A percentile compares a stretch with the other conserved stretches of the same genome.
Conservation (phyloP, 2,888 invertebrate genomes). For the Emmelina monodactyla region DNA sequence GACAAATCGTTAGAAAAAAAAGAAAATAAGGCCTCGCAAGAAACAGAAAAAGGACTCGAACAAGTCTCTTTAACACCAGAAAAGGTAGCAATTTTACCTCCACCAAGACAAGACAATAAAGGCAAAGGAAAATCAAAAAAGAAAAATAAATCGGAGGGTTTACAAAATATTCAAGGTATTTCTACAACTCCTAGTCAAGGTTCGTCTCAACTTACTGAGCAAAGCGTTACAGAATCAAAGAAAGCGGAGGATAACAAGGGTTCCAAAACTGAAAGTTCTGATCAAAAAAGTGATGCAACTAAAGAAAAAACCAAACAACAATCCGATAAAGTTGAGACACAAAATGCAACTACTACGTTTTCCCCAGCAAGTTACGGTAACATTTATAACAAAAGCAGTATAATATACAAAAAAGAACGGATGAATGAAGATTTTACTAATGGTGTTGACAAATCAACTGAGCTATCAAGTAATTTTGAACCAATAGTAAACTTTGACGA, state of each 20-base stretch:
- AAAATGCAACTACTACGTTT: conserved; percentile 8
- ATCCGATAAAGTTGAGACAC: conserved; percentile 13
- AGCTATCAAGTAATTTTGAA: conserved; percentile 24
- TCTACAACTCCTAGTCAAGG: conserved; percentile 13
- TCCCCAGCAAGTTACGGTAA: too few relatives aligned
- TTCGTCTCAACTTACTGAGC: neutral
- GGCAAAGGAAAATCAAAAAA: conserved; percentile 45
- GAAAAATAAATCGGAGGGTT: conserved; percentile 35
- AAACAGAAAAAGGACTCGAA: too few relatives aligned
- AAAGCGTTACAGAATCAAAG: conserved; percentile 4
- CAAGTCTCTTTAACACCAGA: neutral
- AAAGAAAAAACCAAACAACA: conserved; percentile 40
- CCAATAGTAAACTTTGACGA: conserved; percentile 56
- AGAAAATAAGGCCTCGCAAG: neutral
- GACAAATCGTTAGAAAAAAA: neutral
- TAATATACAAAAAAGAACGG: conserved; percentile 12
- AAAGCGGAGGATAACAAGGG: neutral
- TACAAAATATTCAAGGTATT: conserved; percentile 11
- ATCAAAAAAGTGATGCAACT: conserved; percentile 22
- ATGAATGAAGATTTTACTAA: neutral
- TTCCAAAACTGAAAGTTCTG: conserved; percentile 21
- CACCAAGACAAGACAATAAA: conserved; percentile 43
- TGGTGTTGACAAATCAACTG: neutral
- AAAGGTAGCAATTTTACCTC: conserved; percentile 22
- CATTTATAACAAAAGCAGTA: neutral